Conservation (phyloP, 2,797 vertebrate species). For the Malurus splendens region DNA sequence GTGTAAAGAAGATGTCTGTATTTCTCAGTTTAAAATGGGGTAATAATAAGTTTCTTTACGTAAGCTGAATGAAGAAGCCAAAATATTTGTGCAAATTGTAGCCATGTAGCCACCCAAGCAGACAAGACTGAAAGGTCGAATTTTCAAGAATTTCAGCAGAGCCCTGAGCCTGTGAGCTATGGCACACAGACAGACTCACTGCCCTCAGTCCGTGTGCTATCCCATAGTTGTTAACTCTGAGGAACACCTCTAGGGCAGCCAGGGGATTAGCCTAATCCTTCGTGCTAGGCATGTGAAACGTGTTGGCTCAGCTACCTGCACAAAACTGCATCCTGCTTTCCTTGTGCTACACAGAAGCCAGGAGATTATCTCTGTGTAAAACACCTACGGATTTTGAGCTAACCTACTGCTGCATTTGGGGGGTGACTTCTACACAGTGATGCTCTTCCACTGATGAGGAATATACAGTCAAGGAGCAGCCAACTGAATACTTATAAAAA, state of each 20-base stretch:
- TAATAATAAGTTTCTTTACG: neutral
- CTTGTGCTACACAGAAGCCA: accelerated
- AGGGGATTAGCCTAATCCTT: neutral
- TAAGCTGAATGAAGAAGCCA: neutral
- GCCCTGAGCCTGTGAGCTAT: neutral
- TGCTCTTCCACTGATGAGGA: neutral
- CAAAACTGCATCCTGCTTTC: neutral
- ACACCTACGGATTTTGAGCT: neutral
- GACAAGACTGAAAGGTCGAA: neutral
- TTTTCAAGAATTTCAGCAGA: neutral
- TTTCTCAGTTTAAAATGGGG: neutral
- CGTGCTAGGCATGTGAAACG: neutral
- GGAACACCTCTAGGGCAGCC: neutral
- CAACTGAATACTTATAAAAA: neutral
- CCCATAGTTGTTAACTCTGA: accelerated
- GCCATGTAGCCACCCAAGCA: neutral
- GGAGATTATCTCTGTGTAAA: neutral
- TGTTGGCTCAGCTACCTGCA: neutral
- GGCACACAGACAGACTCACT: neutral
- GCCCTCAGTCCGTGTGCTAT: accelerated
- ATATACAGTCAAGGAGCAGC: neutral
- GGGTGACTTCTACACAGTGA: neutral
- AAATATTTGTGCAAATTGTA: neutral
- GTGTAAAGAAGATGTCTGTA: neutral
- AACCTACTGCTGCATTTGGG: neutral